phyloP scores from a whole-genome alignment of 2,113 vertebrate species.

The Procavia capensis region DNA sequence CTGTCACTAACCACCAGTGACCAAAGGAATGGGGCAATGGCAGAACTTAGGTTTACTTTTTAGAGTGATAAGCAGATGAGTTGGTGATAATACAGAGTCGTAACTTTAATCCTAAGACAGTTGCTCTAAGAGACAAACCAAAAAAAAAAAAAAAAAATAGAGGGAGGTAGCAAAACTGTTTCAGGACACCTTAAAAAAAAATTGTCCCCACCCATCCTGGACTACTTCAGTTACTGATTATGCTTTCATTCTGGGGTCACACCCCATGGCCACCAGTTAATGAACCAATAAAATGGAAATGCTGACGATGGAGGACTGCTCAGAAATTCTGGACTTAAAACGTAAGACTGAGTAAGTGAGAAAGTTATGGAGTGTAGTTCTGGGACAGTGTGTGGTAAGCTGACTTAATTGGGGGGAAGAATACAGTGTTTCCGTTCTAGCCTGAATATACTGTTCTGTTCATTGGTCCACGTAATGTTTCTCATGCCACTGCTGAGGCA shows the following conservation, averaged over 20 bases:
- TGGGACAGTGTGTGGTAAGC: neutral
- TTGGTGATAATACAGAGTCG: neutral
- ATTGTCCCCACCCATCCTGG: neutral
- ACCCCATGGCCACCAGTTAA: neutral
- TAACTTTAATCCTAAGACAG: neutral
- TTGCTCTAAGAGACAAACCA: neutral
- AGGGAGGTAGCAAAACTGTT: neutral
- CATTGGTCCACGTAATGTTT: neutral
- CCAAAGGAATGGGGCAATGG: neutral
- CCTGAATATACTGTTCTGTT: neutral
- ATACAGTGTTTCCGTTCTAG: neutral
- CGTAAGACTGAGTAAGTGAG: neutral
- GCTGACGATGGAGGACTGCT: neutral
- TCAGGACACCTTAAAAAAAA: neutral
- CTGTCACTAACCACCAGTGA: neutral
- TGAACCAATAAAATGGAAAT: neutral
- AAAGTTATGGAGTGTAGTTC: neutral
- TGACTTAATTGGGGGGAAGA: neutral
- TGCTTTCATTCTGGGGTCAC: neutral
- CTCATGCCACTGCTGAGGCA: neutral
- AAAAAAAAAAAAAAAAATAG: neutral
- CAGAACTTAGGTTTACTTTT: neutral
- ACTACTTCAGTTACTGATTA: neutral
- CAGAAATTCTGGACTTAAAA: conserved; percentile 25
- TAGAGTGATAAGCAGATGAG: neutral